Evolutionary conservation across 2,888 invertebrate genomes (phyloP).

Genomic region (Agapetus fuscipes): DNA sequence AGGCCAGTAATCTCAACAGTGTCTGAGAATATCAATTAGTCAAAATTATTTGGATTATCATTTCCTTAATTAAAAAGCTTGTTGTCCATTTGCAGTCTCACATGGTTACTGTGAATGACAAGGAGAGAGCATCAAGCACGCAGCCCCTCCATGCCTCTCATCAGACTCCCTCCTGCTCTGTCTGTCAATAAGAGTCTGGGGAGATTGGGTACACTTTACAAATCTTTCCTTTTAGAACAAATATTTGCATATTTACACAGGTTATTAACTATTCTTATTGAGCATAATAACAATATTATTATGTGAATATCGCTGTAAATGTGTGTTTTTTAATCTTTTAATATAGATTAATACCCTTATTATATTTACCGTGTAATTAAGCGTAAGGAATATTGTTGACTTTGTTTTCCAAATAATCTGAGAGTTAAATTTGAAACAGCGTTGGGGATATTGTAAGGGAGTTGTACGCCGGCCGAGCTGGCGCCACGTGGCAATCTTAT

Average conservation of each 20-base stretch:
- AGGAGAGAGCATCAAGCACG: too few relatives aligned
- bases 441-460: not conserved
- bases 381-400: not conserved
- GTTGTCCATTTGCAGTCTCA: too few relatives aligned
- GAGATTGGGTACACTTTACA: slow-evolving; percentile 5
- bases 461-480: not conserved
- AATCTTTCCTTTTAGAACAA: not conserved
- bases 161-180: not conserved
- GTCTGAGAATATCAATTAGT: too few relatives aligned
- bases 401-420: not conserved
- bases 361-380: not conserved
- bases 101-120: too few relatives aligned
- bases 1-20: too few relatives aligned
- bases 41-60: too few relatives aligned
- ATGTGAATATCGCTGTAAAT: not conserved
- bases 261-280: not conserved
- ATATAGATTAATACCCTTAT: not conserved
- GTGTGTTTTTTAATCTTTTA: not conserved
- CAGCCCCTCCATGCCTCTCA: too few relatives aligned
- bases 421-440: not conserved
- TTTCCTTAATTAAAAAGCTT: too few relatives aligned
- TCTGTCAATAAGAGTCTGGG: not conserved
- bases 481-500: not conserved
- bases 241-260: not conserved
- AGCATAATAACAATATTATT: not conserved